Evolutionary conservation across 2,888 invertebrate genomes (phyloP).

Genomic region (Eupithecia inturbata): DNA sequence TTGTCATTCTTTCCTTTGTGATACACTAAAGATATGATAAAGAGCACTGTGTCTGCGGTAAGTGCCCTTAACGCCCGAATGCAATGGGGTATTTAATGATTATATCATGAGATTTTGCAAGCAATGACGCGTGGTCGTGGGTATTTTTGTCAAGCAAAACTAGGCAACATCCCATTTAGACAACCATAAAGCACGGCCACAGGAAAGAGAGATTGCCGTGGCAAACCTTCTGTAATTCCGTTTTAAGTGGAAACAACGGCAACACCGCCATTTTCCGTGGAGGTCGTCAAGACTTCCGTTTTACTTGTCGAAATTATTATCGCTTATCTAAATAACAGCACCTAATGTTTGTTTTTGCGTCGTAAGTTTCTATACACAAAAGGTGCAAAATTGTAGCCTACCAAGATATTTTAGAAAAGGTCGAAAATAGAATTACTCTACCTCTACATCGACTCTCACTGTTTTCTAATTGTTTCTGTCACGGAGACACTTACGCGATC

Average conservation of each 20-base stretch:
- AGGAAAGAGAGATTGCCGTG: constrained; percentile 33
- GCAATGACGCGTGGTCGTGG: background rate
- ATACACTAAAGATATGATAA: too few species aligned
- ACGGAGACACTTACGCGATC: background rate
- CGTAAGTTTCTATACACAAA: too few species aligned
- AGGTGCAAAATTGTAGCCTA: too few species aligned
- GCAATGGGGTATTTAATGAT: background rate
- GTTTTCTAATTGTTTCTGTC: too few species aligned
- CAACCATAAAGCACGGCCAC: constrained; percentile 22
- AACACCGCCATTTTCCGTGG: constrained; percentile 22
- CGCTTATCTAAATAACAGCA: constrained; percentile 17
- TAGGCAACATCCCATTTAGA: constrained; percentile 35
- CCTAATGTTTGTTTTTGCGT: background rate
- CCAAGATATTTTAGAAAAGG: too few species aligned
- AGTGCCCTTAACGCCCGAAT: background rate
- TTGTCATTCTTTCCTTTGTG: background rate
- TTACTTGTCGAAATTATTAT: constrained; percentile 44
- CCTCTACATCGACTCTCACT: too few species aligned
- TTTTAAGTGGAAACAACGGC: constrained; percentile 30
- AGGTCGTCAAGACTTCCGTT: constrained; percentile 54
- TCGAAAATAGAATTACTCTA: too few species aligned
- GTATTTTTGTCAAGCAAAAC: background rate
- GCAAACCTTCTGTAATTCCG: constrained; percentile 31
- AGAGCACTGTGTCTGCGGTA: too few species aligned
- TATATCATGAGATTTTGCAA: too few species aligned